Base-by-base conservation (phyloP, 2,888 invertebrate genomes). In the Lasioglossum lativentre region DNA sequence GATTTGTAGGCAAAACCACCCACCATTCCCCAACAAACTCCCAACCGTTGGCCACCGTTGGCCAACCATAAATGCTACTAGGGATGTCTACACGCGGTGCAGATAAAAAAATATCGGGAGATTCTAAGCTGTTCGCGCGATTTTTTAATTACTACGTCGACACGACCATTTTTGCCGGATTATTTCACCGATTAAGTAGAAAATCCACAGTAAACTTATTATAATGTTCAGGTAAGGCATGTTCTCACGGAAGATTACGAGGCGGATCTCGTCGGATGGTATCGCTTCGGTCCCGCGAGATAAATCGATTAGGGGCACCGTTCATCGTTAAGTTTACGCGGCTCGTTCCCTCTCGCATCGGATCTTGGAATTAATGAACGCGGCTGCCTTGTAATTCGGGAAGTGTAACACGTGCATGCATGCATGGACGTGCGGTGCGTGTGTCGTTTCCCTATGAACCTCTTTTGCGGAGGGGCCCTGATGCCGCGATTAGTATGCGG, bases 401-500 rank as follows among this genome's bases (percentile, higher is more conserved):
- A 42, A 71, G 47, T 75, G 66, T 45, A 66, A 27, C 42, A 38
- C 42, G 45, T 74, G 27, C n/a, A 40, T 63, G 30, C 59, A 42
- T 52, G 71, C 77, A n/a, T n/a, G n/a, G n/a, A 47, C 8, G 45
- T 68, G 27, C n/a, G n/a, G 40, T 63, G 30, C 70, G 52, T 23
- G 75, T 27, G 56, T 16, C 30, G 78, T 47, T 59, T 82, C 56
- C 30, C n/a, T 23, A n/a, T 52, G n/a, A 52, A 52, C 52, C 52
- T 52, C 52, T 52, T 52, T 52, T 52, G 52, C 52, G n/a, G 52
- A 3, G 3, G 3, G 3, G 52, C 3, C 45, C 34, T 38, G 66
- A 73, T n/a, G 30, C 66, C 52, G 16, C 76, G 74, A 84, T 84
- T 40, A 71, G 80, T 74, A 84, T 77, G 84, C 76, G 75, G 23